Evolutionary conservation across 53 echinoderm and acorn worm genomes (phyloP), one percentile per base, ranked within the genome.

Genomic region (Mesocentrotus franciscanus): DNA sequence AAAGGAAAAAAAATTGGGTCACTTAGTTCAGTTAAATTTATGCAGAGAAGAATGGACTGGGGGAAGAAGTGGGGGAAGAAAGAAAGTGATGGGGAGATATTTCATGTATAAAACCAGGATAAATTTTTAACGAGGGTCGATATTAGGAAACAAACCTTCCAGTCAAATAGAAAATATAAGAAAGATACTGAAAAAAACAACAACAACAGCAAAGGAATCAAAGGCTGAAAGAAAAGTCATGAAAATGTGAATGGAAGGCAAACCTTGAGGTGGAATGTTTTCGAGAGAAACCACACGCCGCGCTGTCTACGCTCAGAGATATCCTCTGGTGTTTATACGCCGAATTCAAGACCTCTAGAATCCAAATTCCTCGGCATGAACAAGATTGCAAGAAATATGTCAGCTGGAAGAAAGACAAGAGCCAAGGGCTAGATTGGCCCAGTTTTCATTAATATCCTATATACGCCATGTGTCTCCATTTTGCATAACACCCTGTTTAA

Each of bases 381-480:
- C 64, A 66, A 91, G 91, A 91, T 64, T 91, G 91, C 62, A 66
- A 35, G 66, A 91, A 91, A 66, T 91, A 91, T 91, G 91, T 91
- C 91, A 91, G 33, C 34, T 91, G 91, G 68, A 91, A 91, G 66
- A 91, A 66, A 64, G 91, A 91, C 62, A 66, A 66, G 91, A 35
- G 90, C 91, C 91, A 58, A 34, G 29, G 66, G 91, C 62, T 33
- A 61, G 91, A 8, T 64, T 91, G 91, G 91, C 91, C 91, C 64
- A 91, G 62, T 35, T 91, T 91, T 91, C 66, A 4, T 91, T 91
- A 91, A 91, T 91, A 66, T 36, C 91, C 39, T 34, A 1, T 27
- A 66, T 34, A 66, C 66, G 91, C 10, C 35, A 66, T 66, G 91
- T 91, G 61, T 66, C 91, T 66, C 36, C 91, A 66, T 91, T 91